Evolutionary conservation across 1,140 invertebrate genomes (phyloP).

Genomic region (Plectrocnemia conspersa): DNA sequence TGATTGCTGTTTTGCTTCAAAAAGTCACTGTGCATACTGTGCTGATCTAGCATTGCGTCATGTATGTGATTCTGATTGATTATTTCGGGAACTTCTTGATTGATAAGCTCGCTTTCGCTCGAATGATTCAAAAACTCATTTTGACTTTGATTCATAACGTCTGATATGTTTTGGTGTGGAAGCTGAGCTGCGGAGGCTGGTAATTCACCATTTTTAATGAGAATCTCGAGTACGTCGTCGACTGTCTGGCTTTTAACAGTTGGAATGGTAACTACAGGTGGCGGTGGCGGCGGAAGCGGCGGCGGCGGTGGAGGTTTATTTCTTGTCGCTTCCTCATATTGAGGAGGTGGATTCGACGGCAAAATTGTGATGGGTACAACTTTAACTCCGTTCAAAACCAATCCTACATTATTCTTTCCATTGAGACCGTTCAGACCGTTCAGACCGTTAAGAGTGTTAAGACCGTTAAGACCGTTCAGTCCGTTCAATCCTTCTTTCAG

Average conservation of each 20-base stretch:
- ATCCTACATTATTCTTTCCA: conserved; percentile 34
- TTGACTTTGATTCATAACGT: conserved; percentile 37
- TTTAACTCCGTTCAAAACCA: conserved; percentile 46
- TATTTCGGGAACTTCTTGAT: conserved; percentile 22
- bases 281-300: conserved; percentile 33
- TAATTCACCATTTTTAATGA: conserved; percentile 89
- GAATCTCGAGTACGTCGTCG: conserved; percentile 91
- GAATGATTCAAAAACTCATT: conserved; percentile 37
- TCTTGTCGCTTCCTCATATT: conserved; percentile 69
- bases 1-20: conserved; percentile 26
- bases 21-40: conserved; percentile 23
- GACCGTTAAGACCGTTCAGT: no score
- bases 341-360: conserved; percentile 53
- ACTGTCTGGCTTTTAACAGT: conserved; percentile 64
- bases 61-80: conserved; percentile 29
- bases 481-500: conserved; percentile 33
- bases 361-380: conserved; percentile 49
- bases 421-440: conserved; percentile 32
- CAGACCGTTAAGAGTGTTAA: no score
- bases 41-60: conserved; percentile 16
- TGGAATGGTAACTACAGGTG: conserved; percentile 35
- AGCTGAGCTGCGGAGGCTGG: conserved; percentile 72
- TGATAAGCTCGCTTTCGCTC: conserved; percentile 36
- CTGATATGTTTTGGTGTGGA: conserved; percentile 28
- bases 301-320: conserved; percentile 36